These are phyloP conservation scores for Chiloscyllium plagiosum DNA, from an alignment of 2,113 vertebrate genomes.

Conservation along the genomic window DNA sequence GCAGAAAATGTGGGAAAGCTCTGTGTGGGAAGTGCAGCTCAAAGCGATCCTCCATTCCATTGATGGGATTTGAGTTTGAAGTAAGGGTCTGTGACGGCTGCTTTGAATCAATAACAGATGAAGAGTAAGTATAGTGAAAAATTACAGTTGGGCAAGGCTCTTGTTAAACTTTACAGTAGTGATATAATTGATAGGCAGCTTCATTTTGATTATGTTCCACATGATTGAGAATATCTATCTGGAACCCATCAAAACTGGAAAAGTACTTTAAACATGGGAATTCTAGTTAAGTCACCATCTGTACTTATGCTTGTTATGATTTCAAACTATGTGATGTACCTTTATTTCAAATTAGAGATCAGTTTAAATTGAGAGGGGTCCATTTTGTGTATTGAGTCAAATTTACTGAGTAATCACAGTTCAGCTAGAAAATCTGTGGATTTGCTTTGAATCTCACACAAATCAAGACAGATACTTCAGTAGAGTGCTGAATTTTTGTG, in stretches of 20 bases:
- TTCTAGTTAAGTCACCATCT: not conserved
- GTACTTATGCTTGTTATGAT: not conserved
- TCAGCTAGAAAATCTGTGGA: not conserved
- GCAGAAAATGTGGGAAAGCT: conserved; percentile 89
- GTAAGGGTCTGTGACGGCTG: conserved; percentile 93
- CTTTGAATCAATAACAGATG: conserved; percentile 87
- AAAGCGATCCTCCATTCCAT: conserved; percentile 86
- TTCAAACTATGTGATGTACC: not conserved
- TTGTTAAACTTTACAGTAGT: not conserved
- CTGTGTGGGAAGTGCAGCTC: conserved; percentile 94
- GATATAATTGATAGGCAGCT: not conserved
- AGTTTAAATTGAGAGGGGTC: not conserved
- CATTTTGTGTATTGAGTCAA: not conserved
- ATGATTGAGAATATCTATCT: not conserved
- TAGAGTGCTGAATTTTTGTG: not conserved
- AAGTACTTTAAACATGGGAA: not conserved
- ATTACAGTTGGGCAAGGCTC: not conserved
- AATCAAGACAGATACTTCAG: not conserved
- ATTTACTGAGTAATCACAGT: not conserved
- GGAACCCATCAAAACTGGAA: not conserved
- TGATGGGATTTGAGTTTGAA: conserved; percentile 97
- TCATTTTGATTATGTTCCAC: not conserved
- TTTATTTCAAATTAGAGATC: not conserved
- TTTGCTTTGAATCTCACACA: not conserved
- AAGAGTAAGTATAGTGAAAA: conserved; percentile 75